Evolutionary conservation across 2,888 invertebrate species (phyloP).

Genomic region (Lasioglossum calceatum): DNA sequence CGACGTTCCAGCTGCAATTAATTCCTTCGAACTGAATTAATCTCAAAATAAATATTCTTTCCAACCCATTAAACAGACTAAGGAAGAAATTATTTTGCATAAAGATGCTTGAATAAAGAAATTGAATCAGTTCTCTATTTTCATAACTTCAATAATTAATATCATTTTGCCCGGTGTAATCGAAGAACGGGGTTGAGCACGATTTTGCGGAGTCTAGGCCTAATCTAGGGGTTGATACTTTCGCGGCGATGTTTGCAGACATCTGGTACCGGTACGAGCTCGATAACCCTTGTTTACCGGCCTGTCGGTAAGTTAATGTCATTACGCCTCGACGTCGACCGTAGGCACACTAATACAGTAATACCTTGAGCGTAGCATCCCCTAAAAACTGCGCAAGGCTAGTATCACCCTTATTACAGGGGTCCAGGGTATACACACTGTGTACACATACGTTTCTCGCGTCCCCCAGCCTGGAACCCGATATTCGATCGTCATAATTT

Average conservation of each 20-base stretch:
- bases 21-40: neutral
- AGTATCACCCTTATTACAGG: slow-evolving; percentile 23
- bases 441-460: slow-evolving; percentile 17
- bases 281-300: slow-evolving; percentile 46
- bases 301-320: slow-evolving; percentile 27
- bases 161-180: neutral
- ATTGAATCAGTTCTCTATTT: too few species aligned
- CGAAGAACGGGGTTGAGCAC: neutral
- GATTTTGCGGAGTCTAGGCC: neutral
- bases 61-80: too few species aligned
- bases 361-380: slow-evolving; percentile 36
- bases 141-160: too few species aligned
- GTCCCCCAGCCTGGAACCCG: slow-evolving; percentile 36
- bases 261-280: neutral
- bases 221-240: neutral
- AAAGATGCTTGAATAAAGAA: too few species aligned
- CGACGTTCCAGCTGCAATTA: neutral
- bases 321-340: slow-evolving; percentile 12
- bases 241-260: slow-evolving; percentile 22
- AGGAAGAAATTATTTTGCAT: too few species aligned
- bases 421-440: neutral
- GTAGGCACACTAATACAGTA: neutral
- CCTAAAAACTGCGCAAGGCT: slow-evolving; percentile 43
- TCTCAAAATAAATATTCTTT: too few species aligned
- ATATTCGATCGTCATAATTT: slow-evolving; percentile 71